A percentile compares a stretch with the other conserved stretches of the same genome.
These are phyloP conservation scores for Calidris pugnax DNA, from an alignment of 2,113 vertebrate genomes.

Conservation along the genomic window DNA sequence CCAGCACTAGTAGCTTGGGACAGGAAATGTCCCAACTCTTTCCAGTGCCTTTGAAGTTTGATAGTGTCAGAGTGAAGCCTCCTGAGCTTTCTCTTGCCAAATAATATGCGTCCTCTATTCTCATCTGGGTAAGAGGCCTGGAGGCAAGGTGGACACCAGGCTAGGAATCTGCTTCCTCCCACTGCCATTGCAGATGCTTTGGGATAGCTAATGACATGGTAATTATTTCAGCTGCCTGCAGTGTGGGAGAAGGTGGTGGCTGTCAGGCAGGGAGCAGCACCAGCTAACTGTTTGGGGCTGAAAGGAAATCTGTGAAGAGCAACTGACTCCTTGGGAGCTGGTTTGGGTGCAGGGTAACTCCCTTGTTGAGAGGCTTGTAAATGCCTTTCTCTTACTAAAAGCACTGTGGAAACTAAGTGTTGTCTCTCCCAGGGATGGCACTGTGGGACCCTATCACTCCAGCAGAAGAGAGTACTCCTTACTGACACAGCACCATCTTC, in stretches of 20 bases:
- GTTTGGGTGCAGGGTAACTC: neutral
- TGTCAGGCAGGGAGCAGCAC: neutral
- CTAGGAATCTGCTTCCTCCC: neutral
- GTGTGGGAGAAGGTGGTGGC: neutral
- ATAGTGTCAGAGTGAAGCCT: neutral
- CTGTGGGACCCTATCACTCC: neutral
- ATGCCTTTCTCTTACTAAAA: neutral
- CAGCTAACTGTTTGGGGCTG: neutral
- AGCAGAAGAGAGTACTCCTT: neutral
- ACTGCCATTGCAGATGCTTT: neutral
- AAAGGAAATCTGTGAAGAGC: neutral
- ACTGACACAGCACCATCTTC: neutral
- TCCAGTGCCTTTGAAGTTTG: slow-evolving; percentile 18
- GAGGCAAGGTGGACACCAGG: slow-evolving; percentile 21
- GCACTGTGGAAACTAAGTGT: neutral
- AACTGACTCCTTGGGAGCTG: neutral
- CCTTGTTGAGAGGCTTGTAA: neutral
- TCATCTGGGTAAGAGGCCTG: slow-evolving; percentile 9
- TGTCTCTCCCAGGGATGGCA: neutral
- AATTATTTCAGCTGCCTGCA: slow-evolving; percentile 10
- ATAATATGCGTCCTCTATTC: neutral
- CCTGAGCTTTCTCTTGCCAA: neutral
- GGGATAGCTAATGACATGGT: neutral
- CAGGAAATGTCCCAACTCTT: slow-evolving; percentile 28
- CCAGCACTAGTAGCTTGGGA: neutral